A percentile compares a stretch with the other conserved stretches of the same genome.
These are phyloP conservation scores for Ictidomys tridecemlineatus DNA, from an alignment of 2,113 vertebrate genomes.

Conservation along the genomic window DNA sequence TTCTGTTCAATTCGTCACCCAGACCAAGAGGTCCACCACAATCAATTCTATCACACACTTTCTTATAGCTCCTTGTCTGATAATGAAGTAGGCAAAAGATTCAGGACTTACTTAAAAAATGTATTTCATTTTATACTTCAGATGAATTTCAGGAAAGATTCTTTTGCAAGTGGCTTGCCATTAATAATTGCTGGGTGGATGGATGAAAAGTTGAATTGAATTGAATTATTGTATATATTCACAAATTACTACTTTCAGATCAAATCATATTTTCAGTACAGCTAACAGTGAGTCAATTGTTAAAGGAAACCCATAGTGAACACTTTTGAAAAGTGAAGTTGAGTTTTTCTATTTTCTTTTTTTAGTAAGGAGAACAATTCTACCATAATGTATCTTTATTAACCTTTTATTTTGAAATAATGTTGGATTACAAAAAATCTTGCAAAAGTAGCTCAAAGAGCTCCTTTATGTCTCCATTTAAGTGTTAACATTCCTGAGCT, in stretches of 20 bases:
- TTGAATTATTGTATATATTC: background rate
- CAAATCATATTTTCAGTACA: background rate
- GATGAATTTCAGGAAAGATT: background rate
- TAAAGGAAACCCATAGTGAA: slow-evolving; percentile 5
- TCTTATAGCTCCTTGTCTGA: background rate
- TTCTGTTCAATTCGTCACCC: slow-evolving; percentile 13
- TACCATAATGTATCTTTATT: background rate
- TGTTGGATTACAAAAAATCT: background rate
- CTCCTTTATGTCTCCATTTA: background rate
- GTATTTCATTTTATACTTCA: slow-evolving; percentile 10
- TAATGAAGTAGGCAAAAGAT: slow-evolving; percentile 39
- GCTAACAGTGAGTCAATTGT: background rate
- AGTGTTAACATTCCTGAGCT: background rate
- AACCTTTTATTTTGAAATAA: background rate
- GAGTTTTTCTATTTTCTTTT: background rate
- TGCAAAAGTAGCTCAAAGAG: background rate
- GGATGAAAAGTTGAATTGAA: background rate
- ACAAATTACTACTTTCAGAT: background rate
- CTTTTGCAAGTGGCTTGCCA: background rate
- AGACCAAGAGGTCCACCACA: background rate
- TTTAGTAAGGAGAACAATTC: background rate
- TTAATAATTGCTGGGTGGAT: background rate
- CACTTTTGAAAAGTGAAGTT: background rate
- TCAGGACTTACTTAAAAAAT: background rate
- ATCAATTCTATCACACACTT: background rate